These are phyloP conservation scores for Scolopax mira DNA, from an alignment of 2,113 vertebrate genomes.

Conservation along the genomic window DNA sequence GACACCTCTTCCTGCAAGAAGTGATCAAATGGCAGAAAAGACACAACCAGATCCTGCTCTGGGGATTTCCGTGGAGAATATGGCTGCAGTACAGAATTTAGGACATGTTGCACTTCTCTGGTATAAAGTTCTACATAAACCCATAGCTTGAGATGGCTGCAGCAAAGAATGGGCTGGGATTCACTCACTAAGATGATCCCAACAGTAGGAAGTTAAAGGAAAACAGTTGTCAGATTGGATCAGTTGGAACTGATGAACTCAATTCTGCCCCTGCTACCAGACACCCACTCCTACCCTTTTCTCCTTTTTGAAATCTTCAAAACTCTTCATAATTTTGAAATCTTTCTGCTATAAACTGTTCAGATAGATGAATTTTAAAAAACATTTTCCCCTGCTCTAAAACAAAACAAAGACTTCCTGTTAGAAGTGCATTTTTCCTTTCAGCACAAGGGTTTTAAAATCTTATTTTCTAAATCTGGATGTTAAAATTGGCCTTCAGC, in stretches of 20 bases:
- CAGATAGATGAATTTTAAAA: neutral
- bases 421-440: neutral
- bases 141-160: fast-evolving
- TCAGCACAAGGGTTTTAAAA: neutral
- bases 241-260: neutral
- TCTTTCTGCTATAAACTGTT: neutral
- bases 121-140: neutral
- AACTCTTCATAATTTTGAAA: neutral
- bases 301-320: neutral
- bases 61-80: neutral
- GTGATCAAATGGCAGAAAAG: neutral
- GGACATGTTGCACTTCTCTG: neutral
- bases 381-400: neutral
- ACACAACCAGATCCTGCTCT: neutral
- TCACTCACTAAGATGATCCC: neutral
- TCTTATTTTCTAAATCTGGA: slow-evolving; percentile 13
- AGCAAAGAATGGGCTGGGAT: neutral
- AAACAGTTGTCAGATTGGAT: neutral
- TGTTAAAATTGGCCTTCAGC: neutral
- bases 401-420: neutral
- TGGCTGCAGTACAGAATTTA: neutral
- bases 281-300: neutral
- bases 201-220: neutral
- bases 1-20: neutral
- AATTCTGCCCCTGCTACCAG: neutral